phyloP scores from a whole-genome alignment of 1,140 invertebrate species.

The Trichomalopsis sarcophagae region DNA sequence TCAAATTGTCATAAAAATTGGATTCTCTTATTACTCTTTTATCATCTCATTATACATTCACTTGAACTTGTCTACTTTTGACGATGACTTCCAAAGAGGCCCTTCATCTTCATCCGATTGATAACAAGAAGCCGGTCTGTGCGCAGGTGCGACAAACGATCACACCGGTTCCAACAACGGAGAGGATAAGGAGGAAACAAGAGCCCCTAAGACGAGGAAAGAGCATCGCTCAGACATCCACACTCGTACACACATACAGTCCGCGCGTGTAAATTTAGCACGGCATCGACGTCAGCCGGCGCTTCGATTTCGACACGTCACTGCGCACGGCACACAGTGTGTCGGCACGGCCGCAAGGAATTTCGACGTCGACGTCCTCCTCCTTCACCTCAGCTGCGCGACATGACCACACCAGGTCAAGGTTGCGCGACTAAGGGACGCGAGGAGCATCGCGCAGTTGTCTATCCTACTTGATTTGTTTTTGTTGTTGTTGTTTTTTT shows the following conservation, averaged over 20 bases:
- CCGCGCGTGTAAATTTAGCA: slow-evolving; percentile 44
- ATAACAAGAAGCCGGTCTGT: too few relatives aligned
- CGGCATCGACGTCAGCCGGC: slow-evolving; percentile 8
- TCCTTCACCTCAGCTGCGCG: slow-evolving; percentile 15
- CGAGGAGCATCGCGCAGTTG: background rate
- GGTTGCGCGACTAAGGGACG: background rate
- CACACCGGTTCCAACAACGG: too few relatives aligned
- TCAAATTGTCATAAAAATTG: background rate
- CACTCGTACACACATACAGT: background rate
- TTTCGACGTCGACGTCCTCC: background rate
- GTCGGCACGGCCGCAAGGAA: background rate
- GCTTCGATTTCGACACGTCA: slow-evolving; percentile 43
- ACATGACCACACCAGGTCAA: background rate
- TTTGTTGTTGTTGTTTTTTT: slow-evolving; percentile 30
- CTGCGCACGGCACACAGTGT: slow-evolving; percentile 47
- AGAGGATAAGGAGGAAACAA: background rate
- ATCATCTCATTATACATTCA: background rate
- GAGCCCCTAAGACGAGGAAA: background rate
- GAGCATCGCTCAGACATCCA: background rate
- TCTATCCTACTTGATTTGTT: background rate
- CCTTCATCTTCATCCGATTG: too few relatives aligned
- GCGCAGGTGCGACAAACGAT: background rate
- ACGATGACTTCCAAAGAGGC: too few relatives aligned
- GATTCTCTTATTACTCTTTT: background rate
- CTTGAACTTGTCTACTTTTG: background rate